Evolutionary conservation across 1,140 invertebrate genomes (phyloP), one percentile per base, ranked within the genome.

Genomic region (Teleogryllus occipitalis): DNA sequence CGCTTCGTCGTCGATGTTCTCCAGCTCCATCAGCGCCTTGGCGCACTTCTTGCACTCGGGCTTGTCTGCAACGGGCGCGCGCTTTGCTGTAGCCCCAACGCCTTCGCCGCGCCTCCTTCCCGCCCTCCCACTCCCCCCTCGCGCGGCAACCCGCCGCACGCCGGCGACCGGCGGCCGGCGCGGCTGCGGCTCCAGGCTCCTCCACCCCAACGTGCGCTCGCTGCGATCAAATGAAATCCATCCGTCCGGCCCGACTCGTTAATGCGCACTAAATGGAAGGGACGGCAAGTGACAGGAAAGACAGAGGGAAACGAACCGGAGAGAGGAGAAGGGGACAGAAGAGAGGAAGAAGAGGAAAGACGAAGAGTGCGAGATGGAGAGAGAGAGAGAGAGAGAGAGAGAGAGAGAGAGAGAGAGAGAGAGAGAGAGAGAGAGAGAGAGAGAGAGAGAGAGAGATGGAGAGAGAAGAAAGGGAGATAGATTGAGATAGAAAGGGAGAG

Each of bases 1-100:
- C n/a, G 96, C 96, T 87, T 97, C 96, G 84, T 97, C 96, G 84
- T 97, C 96, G 84, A 97, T 97, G 87, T 97, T 97, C 86, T 98
- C 96, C 85, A 97, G 86, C 87, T 96, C 94, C 87, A 94, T 92
- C 75, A 97, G 88, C 74, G 94, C 95, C 87, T 95, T 96, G 47
- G 94, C 92, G 84, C 95, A 96, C 87, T 96, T 96, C 85, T 96
- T 95, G 87, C 95, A 96, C 85, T 96, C 94, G 80, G 94, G 93
- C 86, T 97, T 96, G 88, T 97, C 96, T 98, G 79, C 21, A 78
- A 80, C 27, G 27, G 27, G 27, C 27, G 27, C 27, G 27, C 27
- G 27, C 27, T 1, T 5, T 5, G 27, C 27, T 39, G 27, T 39
- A 39, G 27, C 1, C n/a, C n/a, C n/a, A n/a, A n/a, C n/a, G n/a